Base-by-base conservation (phyloP, 64 coral and sea anemone genomes). In the Montipora cactus region DNA sequence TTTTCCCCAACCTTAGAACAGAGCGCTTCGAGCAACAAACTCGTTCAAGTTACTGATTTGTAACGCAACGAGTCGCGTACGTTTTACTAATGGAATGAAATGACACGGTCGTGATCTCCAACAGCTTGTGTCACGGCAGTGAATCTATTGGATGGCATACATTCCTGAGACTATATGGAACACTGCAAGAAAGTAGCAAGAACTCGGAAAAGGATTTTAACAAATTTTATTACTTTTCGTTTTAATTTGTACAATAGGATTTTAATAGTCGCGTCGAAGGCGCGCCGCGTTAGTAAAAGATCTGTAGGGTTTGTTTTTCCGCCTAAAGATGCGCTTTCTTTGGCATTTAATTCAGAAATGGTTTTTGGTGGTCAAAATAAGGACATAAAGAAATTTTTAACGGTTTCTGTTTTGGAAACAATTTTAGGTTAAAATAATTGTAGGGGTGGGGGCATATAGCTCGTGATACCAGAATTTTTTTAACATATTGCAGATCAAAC, bases 1-100 rank as follows among this genome's bases (percentile, higher is more conserved):
- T 86, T 86, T n/a, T 72, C 82, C 0, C 82, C 82, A 21, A 50
- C 5, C 82, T 49, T 86, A 64, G 82, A 86, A 71, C 82, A 86
- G 66, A 86, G 82, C 44, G 64, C 82, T 22, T 86, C 82, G 7
- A 86, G 82, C 47, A 86, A 86, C 44, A 86, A 86, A 86, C 62
- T 86, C 9, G 67, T 86, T 11, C 82, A 71, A 50, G 82, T 86
- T 14, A 86, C 82, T 70, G 82, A 86, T n/a, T 50, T 86, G 44
- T 86, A 86, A 70, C 28, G 82, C n/a, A n/a, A 13, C 20, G 18
- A 4, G n/a, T 86, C 82, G 71, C 16, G 22, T 57, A 16, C 16
- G 20, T 25, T 80, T 25, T 80, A 37, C 81, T 13, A 48, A 20
- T 5, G 59, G 12, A 5, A 67, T 47, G 15, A 84, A 67, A 67